Percentiles rank a stretch among this genome's conserved stretches.
Evolutionary conservation across 1,140 invertebrate species (phyloP).

Genomic region (Sesamia nonagrioides): DNA sequence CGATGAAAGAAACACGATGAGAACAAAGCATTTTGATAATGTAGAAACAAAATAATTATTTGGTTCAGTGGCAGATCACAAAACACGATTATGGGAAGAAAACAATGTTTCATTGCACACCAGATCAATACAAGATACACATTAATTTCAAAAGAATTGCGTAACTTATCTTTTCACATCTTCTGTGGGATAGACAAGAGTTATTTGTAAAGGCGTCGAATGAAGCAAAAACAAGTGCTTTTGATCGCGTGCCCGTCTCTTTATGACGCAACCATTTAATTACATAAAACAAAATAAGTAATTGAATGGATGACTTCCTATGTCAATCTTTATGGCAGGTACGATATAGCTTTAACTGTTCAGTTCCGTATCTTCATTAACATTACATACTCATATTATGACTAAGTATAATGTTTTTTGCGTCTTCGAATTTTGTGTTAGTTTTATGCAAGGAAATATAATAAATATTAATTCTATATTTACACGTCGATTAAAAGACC

Average conservation of each 20-base stretch:
- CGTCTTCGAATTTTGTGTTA: too few relatives aligned
- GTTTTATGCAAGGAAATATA: too few relatives aligned
- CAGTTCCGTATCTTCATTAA: conserved; percentile 17
- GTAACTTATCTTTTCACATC: background rate
- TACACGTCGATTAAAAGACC: too few relatives aligned
- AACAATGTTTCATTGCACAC: background rate
- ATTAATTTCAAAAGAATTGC: background rate
- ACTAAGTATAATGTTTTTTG: too few relatives aligned
- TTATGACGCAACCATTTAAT: conserved; percentile 36
- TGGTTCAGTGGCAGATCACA: background rate
- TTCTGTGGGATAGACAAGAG: background rate
- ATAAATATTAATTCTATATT: too few relatives aligned
- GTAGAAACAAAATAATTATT: background rate
- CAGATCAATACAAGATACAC: conserved; percentile 1
- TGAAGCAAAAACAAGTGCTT: conserved; percentile 13
- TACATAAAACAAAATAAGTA: conserved; percentile 45
- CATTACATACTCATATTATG: background rate
- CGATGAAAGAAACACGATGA: too few relatives aligned
- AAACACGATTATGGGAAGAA: background rate
- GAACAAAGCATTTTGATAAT: too few relatives aligned
- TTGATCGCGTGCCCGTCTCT: conserved; percentile 35
- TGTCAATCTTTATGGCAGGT: background rate
- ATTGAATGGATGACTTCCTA: conserved; percentile 42
- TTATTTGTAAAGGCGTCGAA: conserved; percentile 6
- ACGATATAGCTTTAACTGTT: background rate